Base-by-base conservation (phyloP, 2,797 vertebrate genomes). In the Notolepis coatsorum region DNA sequence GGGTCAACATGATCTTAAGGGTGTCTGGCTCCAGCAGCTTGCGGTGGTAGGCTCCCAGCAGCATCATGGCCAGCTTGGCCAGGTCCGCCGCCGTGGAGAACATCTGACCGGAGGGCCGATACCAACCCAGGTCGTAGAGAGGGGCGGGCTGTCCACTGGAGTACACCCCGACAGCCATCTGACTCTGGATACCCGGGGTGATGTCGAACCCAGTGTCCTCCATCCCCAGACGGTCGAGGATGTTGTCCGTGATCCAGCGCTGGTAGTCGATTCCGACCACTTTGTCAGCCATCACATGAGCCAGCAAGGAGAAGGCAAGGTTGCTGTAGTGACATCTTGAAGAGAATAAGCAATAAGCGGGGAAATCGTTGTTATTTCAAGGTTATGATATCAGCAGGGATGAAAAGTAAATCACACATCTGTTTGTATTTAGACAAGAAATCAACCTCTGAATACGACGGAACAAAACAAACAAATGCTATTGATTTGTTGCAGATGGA, bases 241-340 rank as follows among this genome's bases (percentile, higher is more conserved):
- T 90, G 75, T 97, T 95, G 75, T 98, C 95, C 0, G 83, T 83
- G 61, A 98, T 61, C 96, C 97, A 99, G 15, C 87, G 92, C 84
- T 99, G 95, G 80, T 97, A 99, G 51, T 97, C 93, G 0, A 93
- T 80, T 0, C 93, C 88, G 0, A 88, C 84, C 0, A 94, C 93
- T 8, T 90, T 92, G 31, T 95, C 93, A 0, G 96, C 94, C 81
- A 99, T 86, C 21, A 97, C 90, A 0, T 98, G 96, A 10, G 97
- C 96, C 74, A 99, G 81, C 61, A 98, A 85, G 0, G 96, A 97
- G 85, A 98, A 98, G 20, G 96, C 97, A 51, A 98, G 71, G 48
- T 96, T 98, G 83, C 97, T 98, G 82, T 98, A 99, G 82, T 98
- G 97, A 75, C 98, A 98, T 51, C 98, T 99, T 73, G 2, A 77